phyloP scores from a whole-genome alignment of 2,888 invertebrate genomes.

The Zaprionus bogoriensis region DNA sequence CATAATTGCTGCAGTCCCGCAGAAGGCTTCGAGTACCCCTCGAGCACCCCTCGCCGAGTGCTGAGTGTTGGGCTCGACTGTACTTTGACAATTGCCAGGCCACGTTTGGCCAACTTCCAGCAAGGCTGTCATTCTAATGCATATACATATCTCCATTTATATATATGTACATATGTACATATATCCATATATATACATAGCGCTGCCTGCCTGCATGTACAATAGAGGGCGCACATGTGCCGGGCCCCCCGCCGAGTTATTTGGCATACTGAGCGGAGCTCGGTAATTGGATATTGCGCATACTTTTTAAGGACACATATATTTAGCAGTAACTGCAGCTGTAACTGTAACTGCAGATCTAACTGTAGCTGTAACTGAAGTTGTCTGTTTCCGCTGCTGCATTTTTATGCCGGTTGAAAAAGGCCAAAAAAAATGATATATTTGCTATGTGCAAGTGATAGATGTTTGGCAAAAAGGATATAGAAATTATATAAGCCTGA shows the following conservation, averaged over 20 bases:
- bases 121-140: constrained; percentile 33
- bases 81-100: constrained; percentile 41
- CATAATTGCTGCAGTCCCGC: constrained; percentile 48
- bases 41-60: no score
- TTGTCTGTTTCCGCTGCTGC: not conserved
- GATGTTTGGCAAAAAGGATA: no score
- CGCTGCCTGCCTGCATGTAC: no score
- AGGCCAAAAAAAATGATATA: no score
- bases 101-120: constrained; percentile 44
- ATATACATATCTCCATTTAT: no score
- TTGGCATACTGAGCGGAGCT: not conserved
- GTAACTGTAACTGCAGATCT: no score
- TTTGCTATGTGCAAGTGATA: no score
- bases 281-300: constrained; percentile 1
- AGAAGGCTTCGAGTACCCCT: constrained; percentile 17
- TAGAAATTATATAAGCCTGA: no score
- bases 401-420: not conserved
- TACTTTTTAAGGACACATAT: not conserved
- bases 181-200: not conserved
- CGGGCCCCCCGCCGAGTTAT: not conserved
- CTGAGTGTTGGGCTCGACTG: constrained; percentile 23
- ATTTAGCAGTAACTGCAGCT: not conserved
- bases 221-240: not conserved
- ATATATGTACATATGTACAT: not conserved
- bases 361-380: no score